Evolutionary conservation across 2,113 vertebrate genomes (phyloP), one percentile per base, ranked within the genome.

Genomic region (Camelus dromedarius): DNA sequence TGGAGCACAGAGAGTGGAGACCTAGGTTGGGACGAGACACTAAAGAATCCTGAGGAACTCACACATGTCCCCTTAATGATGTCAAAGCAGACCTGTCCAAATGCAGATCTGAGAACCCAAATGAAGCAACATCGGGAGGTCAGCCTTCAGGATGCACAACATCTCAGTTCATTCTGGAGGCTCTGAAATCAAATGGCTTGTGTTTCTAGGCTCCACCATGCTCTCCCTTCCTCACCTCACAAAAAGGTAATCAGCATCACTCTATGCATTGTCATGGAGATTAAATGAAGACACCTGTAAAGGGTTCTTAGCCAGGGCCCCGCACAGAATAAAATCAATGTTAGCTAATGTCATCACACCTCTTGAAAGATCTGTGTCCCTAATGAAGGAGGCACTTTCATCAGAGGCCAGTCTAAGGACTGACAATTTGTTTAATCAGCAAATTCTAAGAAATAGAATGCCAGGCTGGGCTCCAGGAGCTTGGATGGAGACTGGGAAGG

Each of bases 91-190:
- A 70, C 15, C 52, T 9, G 1, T 6, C 35, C 69, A 46, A 20
- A 42, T 19, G 5, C 6, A 0, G 28, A 28, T 46, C 1, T 28
- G 62, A 93, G 62, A 35, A 20, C 10, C 32, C 3, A 22, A 8
- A 5, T 0, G 3, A n/a, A 28, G 30, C 13, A 14, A 1, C 54
- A 1, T 6, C 2, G 1, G 35, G 38, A 13, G 54, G 3, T 18
- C 48, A 22, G 73, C 73, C 50, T 30, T 73, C 56, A 6, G 80
- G 62, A n/a, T 5, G 1, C 38, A 0, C 3, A 4, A 8, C 3
- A 0, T 32, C 70, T 15, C 19, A 0, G 48, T 28, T 35, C 19
- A 8, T 35, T 24, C 62, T 10, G 28, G 54, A 70, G 70, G 70
- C n/a, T 62, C 80, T 2, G 18, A 35, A 5, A 32, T 20, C 38